phyloP scores from a whole-genome alignment of 1,140 invertebrate genomes.

The Drosophila burlai region DNA sequence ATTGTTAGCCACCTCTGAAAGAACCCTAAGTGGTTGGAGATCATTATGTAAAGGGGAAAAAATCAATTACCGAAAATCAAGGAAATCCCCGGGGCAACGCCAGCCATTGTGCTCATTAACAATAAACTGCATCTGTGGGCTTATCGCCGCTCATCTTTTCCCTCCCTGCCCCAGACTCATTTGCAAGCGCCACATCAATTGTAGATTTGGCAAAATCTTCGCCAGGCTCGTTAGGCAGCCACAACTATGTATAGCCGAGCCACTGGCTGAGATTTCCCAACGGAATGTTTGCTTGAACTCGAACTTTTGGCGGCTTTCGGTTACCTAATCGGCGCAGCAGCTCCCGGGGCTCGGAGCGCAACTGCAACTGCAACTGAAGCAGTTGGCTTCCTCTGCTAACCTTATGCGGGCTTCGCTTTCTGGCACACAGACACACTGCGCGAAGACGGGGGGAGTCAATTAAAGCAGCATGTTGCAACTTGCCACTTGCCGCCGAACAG shows the following conservation, averaged over 20 bases:
- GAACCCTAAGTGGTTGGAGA: background rate
- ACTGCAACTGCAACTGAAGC: constrained; percentile 40
- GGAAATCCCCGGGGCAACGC: constrained; percentile 19
- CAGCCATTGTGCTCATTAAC: constrained; percentile 22
- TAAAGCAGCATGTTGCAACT: constrained; percentile 74
- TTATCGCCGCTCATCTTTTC: constrained; percentile 20
- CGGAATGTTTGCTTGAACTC: constrained; percentile 75
- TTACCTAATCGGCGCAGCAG: constrained; percentile 66
- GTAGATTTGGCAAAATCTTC: constrained; percentile 41
- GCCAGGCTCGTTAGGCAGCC: constrained; percentile 39
- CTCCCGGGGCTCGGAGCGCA: constrained; percentile 40
- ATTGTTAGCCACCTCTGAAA: constrained; percentile 25
- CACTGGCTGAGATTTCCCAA: constrained; percentile 43
- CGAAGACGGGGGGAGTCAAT: constrained; percentile 58
- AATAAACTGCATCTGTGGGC: constrained; percentile 7
- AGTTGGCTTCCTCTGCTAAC: constrained; percentile 73
- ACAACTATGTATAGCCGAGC: background rate
- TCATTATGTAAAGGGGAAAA: background rate
- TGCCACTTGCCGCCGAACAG: constrained; percentile 24
- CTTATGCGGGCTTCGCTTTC: constrained; percentile 42
- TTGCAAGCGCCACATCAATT: constrained; percentile 29
- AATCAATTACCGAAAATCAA: constrained; percentile 31
- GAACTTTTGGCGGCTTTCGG: constrained; percentile 68
- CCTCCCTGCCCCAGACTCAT: constrained; percentile 11
- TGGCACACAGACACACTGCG: constrained; percentile 76